These are phyloP conservation scores for Drosophila rellima DNA, from an alignment of 2,888 invertebrate species.

Conservation along the genomic window DNA sequence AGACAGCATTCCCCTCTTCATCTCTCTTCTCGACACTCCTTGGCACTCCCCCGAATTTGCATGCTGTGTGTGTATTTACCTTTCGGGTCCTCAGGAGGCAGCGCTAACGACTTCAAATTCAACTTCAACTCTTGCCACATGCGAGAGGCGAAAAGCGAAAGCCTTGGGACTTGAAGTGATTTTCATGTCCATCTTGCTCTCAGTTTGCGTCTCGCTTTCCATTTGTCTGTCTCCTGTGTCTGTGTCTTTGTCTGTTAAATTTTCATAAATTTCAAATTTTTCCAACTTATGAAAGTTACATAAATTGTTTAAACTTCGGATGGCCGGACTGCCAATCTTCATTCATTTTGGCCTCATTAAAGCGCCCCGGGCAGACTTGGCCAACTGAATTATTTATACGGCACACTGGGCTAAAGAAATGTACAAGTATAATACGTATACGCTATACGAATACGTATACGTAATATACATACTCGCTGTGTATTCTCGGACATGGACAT, in stretches of 20 bases:
- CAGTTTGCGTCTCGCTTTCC: neutral
- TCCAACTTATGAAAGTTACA: conserved; percentile 62
- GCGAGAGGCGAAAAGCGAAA: conserved; percentile 31
- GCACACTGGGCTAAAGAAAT: conserved; percentile 48
- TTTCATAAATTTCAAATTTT: conserved; percentile 73
- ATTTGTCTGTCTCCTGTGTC: conserved; percentile 24
- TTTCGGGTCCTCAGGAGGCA: conserved; percentile 30
- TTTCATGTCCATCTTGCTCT: conserved; percentile 39
- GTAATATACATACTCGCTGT: conserved; percentile 11
- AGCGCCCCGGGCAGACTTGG: conserved; percentile 69
- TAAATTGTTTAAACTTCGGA: conserved; percentile 74
- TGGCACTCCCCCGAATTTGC: conserved; percentile 7
- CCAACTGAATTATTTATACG: conserved; percentile 78
- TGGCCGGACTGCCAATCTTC: conserved; percentile 62
- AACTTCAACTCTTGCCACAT: conserved; percentile 37
- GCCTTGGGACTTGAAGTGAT: conserved; percentile 45
- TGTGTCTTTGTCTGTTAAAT: conserved; percentile 55
- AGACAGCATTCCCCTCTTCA: conserved; percentile 14
- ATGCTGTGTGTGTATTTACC: conserved; percentile 64
- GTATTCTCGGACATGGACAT: conserved; percentile 15
- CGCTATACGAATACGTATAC: conserved; percentile 26
- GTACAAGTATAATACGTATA: conserved; percentile 39
- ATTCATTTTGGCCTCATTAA: conserved; percentile 78
- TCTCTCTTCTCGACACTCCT: neutral
- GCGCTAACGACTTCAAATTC: conserved; percentile 37